These are phyloP conservation scores for Callinectes sapidus DNA, from an alignment of 2,888 invertebrate genomes.

Conservation along the genomic window DNA sequence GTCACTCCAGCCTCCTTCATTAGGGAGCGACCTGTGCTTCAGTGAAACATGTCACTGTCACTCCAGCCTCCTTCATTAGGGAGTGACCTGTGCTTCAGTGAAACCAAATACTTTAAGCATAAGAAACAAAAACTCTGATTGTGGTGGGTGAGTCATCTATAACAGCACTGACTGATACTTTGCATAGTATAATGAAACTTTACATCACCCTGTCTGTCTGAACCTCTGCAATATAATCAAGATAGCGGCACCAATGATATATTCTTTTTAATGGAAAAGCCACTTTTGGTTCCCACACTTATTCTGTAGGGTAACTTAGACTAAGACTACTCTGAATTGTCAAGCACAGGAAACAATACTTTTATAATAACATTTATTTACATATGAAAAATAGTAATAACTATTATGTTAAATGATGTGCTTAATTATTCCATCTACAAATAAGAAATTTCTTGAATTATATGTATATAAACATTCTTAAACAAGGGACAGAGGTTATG, in stretches of 20 bases:
- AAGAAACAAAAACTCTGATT: background rate
- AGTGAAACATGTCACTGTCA: no score
- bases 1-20: no score
- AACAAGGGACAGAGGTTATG: background rate
- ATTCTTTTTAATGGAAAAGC: background rate
- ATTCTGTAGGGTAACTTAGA: background rate
- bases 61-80: no score
- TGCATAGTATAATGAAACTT: background rate
- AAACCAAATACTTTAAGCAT: no score
- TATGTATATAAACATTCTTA: conserved; percentile 50
- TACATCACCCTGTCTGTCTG: background rate
- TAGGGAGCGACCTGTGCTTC: no score
- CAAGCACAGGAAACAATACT: background rate
- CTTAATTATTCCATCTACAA: background rate
- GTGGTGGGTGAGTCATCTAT: background rate
- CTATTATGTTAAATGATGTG: background rate
- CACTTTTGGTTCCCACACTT: background rate
- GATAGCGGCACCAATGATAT: background rate
- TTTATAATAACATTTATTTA: conserved; percentile 38
- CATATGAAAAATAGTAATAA: conserved; percentile 9
- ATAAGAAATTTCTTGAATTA: conserved; percentile 1
- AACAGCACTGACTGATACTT: background rate
- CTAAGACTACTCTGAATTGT: background rate
- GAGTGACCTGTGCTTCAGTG: no score
- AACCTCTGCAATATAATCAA: background rate